These are phyloP conservation scores for Tapirus indicus DNA, from an alignment of 2,797 vertebrate genomes.

Conservation along the genomic window DNA sequence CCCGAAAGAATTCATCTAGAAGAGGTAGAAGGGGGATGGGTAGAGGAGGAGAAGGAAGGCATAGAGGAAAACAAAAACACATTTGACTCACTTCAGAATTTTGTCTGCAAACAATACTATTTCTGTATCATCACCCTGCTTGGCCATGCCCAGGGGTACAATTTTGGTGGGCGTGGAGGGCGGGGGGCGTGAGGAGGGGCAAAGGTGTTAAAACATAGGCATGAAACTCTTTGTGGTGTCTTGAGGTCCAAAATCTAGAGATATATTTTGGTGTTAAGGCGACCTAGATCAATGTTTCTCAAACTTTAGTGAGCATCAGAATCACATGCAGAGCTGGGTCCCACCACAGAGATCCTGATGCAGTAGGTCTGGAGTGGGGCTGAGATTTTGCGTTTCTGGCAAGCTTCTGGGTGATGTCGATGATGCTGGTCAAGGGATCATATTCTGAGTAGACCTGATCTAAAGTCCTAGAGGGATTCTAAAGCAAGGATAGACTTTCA, in stretches of 20 bases:
- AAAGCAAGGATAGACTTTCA: background rate
- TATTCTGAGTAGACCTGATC: constrained; percentile 6
- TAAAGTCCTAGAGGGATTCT: constrained; percentile 8
- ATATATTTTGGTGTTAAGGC: constrained; percentile 21
- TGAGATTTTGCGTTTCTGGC: background rate
- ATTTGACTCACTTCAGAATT: constrained; percentile 49
- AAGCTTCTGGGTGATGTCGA: constrained; percentile 16
- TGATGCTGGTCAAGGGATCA: background rate
- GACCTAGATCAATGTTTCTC: constrained; percentile 6
- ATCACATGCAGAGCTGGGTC: background rate
- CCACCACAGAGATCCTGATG: background rate
- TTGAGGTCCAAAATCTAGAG: constrained; percentile 9
- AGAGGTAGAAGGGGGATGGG: background rate
- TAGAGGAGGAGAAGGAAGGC: background rate
- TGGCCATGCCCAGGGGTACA: background rate
- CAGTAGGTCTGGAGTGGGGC: background rate
- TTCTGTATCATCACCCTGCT: background rate
- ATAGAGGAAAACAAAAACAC: background rate
- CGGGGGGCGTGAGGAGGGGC: background rate
- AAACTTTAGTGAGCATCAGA: constrained; percentile 27
- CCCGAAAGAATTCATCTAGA: background rate
- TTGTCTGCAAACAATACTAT: background rate
- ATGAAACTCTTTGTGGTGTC: background rate
- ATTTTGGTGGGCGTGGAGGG: background rate
- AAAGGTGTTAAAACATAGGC: constrained; percentile 18